Conservation (phyloP, 2,113 vertebrate genomes). For the Vombatus ursinus region DNA sequence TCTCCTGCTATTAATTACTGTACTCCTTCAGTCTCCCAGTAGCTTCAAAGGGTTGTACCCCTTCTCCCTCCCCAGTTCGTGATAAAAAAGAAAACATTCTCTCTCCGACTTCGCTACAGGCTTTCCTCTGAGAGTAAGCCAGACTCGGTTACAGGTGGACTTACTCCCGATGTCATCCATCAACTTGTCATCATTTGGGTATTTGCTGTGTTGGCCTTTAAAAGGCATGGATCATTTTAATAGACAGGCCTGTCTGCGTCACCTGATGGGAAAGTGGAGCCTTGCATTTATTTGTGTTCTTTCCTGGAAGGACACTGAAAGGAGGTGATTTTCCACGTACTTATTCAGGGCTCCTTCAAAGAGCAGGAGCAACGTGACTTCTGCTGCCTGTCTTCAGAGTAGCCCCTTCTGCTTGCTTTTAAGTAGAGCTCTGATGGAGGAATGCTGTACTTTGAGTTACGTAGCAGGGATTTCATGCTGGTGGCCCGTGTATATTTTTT, state of each 20-base stretch:
- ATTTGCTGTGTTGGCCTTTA: background rate
- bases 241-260: rapidly evolving
- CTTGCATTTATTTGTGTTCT: rapidly evolving
- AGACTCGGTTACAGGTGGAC: background rate
- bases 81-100: background rate
- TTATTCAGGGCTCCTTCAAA: background rate
- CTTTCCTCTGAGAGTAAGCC: background rate
- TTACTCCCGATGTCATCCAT: background rate
- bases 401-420: background rate
- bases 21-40: background rate
- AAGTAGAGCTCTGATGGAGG: background rate
- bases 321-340: background rate
- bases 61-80: background rate
- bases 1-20: background rate
- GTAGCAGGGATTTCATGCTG: background rate
- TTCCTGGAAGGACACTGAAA: background rate
- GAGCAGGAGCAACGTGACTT: background rate
- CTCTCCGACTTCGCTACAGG: rapidly evolving
- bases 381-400: background rate
- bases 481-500: background rate
- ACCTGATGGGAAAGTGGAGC: background rate
- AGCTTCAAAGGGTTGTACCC: background rate
- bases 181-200: too few species aligned
- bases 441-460: background rate
- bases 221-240: rapidly evolving